These are phyloP conservation scores for Eudemis profundana DNA, from an alignment of 2,888 invertebrate species.

Conservation along the genomic window DNA sequence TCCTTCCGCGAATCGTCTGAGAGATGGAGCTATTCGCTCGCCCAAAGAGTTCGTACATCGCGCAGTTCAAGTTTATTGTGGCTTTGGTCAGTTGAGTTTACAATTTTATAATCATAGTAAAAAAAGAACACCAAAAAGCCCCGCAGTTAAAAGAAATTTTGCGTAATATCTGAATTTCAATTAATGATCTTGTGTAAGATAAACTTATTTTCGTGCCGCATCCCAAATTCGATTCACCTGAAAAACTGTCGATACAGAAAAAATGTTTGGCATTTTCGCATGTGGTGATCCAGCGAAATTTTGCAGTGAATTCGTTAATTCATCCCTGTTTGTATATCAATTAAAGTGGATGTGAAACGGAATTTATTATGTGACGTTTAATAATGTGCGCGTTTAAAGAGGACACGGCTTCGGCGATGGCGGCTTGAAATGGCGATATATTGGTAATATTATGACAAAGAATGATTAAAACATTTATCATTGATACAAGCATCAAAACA, in stretches of 20 bases:
- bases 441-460: background rate
- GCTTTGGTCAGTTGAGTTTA: too few species aligned
- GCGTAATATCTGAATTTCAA: background rate
- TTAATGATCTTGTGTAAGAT: background rate
- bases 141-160: background rate
- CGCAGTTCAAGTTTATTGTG: too few species aligned
- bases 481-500: too few species aligned
- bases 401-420: slow-evolving; percentile 2
- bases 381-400: slow-evolving; percentile 17
- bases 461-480: too few species aligned
- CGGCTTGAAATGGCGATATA: background rate
- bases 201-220: background rate
- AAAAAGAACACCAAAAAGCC: background rate
- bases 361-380: slow-evolving; percentile 53
- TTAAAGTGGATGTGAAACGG: slow-evolving; percentile 57
- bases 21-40: too few species aligned
- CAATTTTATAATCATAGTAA: too few species aligned
- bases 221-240: background rate
- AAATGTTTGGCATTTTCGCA: slow-evolving; percentile 26
- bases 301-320: slow-evolving; percentile 54
- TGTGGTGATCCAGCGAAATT: slow-evolving; percentile 29
- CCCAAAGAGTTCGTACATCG: too few species aligned
- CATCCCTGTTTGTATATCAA: slow-evolving; percentile 57
- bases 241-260: slow-evolving; percentile 1
- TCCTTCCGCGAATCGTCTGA: too few species aligned